Percentiles rank a stretch among this genome's conserved stretches.
phyloP scores from a whole-genome alignment of 2,888 invertebrate genomes.

The Ophraella communa region DNA sequence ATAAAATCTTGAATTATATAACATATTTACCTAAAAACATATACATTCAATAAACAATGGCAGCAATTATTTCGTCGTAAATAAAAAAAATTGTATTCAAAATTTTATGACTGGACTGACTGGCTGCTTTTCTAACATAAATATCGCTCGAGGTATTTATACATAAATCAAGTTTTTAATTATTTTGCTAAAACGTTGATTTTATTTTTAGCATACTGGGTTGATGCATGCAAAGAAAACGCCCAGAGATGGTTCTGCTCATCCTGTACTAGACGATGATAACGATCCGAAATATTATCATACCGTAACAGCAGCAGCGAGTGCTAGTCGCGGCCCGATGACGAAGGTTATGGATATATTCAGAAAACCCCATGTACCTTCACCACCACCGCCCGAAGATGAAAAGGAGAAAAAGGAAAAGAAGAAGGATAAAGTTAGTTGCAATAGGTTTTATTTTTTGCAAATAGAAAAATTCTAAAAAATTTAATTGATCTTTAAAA shows the following conservation, averaged over 20 bases:
- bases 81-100: no score
- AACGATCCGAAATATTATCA: slow-evolving; percentile 73
- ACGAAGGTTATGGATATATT: slow-evolving; percentile 93
- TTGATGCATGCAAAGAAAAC: slow-evolving; percentile 61
- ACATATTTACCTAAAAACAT: no score
- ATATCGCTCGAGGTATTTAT: no score
- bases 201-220: slow-evolving; percentile 60
- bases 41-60: no score
- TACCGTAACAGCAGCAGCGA: slow-evolving; percentile 71
- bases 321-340: slow-evolving; percentile 76
- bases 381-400: slow-evolving; percentile 52
- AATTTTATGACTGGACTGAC: no score
- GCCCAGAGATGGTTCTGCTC: slow-evolving; percentile 73
- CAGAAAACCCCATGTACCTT: slow-evolving; percentile 76
- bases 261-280: slow-evolving; percentile 70
- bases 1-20: no score
- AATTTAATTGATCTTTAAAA: no score
- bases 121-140: no score
- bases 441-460: background rate
- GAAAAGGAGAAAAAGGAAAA: slow-evolving; percentile 60
- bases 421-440: slow-evolving; percentile 36
- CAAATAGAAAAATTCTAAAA: no score
- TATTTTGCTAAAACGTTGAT: background rate
- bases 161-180: background rate
- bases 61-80: no score